Base-by-base conservation (phyloP, 37 sponge, comb jelly and placozoan species). In the Cladorhizidae sp. region DNA sequence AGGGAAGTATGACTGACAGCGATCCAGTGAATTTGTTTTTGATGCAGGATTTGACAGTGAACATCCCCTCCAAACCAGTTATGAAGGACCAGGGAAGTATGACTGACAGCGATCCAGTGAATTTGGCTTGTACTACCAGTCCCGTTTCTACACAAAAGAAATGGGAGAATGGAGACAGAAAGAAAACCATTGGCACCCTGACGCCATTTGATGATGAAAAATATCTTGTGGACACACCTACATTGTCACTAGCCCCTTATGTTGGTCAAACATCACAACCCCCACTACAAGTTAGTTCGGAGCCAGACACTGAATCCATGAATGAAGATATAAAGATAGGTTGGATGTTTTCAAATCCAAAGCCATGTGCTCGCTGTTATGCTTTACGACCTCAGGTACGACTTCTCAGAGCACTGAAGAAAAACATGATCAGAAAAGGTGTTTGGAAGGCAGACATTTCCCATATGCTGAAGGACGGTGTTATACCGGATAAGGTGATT, bases 361-460 rank as follows among this genome's bases (percentile, higher is more conserved):
- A 36, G 8, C 3, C 29, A 29, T 43, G 78, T 63, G 42, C 49
- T 32, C 64, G 78, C 22, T 41, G 28, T 23, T 11, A 6, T 40
- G 45, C 78, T 29, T 0, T 64, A 35, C 31, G 65, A 43, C 78
- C 65, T 14, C 78, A 77, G 50, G 78, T 77, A 42, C n/a, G 78
- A 31, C 50, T 77, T 35, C n/a, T 64, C 6, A 17, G 78, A 64
- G 45, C 64, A 0, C 14, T 77, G 61, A 77, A 9, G 29, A 18
- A 17, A 40, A 39, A 32, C 33, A 25, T 40, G 12, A 40, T 8
- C 29, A 64, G 41, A 43, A 5, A 63, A 9, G 20, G 36, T 45
- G 9, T 45, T 45, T 9, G 49, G 25, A n/a, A 50, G 5, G 2
- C 56, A 36, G 12, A 32, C 2, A 3, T 26, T 45, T 41, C 17